Evolutionary conservation across 2,113 vertebrate species (phyloP).

Genomic region (Anthoscopus minutus): DNA sequence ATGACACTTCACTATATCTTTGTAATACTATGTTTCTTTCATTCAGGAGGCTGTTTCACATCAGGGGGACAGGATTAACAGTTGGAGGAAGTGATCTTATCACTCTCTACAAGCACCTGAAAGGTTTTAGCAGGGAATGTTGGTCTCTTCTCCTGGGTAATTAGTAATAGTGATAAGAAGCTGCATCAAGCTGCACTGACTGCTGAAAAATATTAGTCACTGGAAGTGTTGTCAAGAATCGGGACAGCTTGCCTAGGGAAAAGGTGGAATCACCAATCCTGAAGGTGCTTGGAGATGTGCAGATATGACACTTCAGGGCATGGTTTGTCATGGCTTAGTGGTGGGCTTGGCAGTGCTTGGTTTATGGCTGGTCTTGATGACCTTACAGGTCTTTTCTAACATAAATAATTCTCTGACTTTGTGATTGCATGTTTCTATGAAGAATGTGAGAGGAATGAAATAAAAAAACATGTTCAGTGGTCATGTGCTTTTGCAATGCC

Average conservation of each 20-base stretch:
- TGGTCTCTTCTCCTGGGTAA: neutral
- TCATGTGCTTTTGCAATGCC: neutral
- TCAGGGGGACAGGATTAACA: neutral
- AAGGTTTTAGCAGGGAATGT: neutral
- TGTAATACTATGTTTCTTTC: neutral
- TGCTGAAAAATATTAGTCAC: neutral
- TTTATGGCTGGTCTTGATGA: neutral
- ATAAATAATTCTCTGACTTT: neutral
- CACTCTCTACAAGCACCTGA: rapidly evolving
- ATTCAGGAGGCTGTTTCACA: neutral
- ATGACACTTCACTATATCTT: neutral
- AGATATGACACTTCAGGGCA: neutral
- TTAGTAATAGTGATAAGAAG: neutral
- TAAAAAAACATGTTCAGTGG: rapidly evolving
- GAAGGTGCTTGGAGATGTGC: neutral
- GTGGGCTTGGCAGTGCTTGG: too few relatives aligned
- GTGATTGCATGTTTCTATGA: neutral
- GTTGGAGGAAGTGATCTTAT: neutral
- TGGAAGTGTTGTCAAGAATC: neutral
- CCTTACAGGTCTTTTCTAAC: neutral
- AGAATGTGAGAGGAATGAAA: neutral
- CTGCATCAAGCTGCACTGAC: neutral
- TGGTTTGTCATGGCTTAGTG: neutral
- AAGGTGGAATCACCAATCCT: neutral
- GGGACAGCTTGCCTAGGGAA: neutral